Evolutionary conservation across 2,113 vertebrate species (phyloP).

Genomic region (Chionodraco myersi): DNA sequence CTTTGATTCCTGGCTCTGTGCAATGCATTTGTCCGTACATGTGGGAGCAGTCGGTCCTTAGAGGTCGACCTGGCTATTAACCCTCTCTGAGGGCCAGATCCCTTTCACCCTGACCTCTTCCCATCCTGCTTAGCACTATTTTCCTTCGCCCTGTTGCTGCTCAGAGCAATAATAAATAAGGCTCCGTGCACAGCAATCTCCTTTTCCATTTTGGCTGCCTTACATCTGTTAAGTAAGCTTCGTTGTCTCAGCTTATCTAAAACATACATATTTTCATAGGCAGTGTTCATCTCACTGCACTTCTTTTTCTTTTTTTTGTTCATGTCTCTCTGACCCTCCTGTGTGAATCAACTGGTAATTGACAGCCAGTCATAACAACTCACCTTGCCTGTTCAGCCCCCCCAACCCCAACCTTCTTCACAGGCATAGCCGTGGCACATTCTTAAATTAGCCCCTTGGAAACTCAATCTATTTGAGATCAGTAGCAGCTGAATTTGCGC

Average conservation of each 20-base stretch:
- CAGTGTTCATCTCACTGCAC: slow-evolving; percentile 65
- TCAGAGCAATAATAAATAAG: slow-evolving; percentile 80
- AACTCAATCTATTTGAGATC: slow-evolving; percentile 82
- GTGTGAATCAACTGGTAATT: slow-evolving; percentile 84
- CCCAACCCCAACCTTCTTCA: slow-evolving; percentile 40
- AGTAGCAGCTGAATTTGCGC: slow-evolving; percentile 85
- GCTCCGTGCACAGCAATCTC: slow-evolving; percentile 59
- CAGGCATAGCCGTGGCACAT: slow-evolving; percentile 69
- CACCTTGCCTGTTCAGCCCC: slow-evolving; percentile 63
- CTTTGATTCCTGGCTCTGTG: slow-evolving; percentile 53
- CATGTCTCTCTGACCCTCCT: slow-evolving; percentile 73
- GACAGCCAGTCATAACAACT: slow-evolving; percentile 86
- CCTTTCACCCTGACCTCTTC: slow-evolving; percentile 71
- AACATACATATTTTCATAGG: slow-evolving; percentile 76
- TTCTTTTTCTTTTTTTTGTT: slow-evolving; percentile 48
- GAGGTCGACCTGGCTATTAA: slow-evolving; percentile 71
- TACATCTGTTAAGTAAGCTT: slow-evolving; percentile 72
- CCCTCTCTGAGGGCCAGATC: slow-evolving; percentile 73
- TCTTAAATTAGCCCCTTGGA: slow-evolving; percentile 73
- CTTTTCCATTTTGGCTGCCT: slow-evolving; percentile 68
- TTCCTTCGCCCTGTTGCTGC: slow-evolving; percentile 72
- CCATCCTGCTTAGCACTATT: slow-evolving; percentile 66
- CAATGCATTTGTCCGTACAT: slow-evolving; percentile 65
- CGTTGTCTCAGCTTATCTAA: slow-evolving; percentile 76
- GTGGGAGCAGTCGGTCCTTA: slow-evolving; percentile 57